Conservation (phyloP, 2,797 vertebrate genomes). For the Sphenopsis melanotis region DNA sequence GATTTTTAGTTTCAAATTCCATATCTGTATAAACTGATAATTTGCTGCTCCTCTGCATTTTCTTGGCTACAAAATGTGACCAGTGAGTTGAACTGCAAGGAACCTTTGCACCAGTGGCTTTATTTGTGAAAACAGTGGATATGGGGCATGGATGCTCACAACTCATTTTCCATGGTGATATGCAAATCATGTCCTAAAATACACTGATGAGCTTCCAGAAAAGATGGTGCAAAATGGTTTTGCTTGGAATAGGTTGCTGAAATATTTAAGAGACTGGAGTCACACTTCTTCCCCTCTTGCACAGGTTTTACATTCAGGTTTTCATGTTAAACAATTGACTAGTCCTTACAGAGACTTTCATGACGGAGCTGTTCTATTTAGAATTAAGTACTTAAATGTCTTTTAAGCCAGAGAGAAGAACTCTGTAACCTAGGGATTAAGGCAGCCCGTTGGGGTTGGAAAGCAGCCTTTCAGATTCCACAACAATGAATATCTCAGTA, state of each 20-base stretch:
- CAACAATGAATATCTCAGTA: neutral
- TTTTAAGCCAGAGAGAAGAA: neutral
- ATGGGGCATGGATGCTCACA: neutral
- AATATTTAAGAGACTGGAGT: neutral
- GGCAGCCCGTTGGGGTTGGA: neutral
- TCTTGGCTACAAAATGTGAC: neutral
- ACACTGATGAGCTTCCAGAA: neutral
- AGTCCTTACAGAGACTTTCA: neutral
- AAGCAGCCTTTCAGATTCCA: neutral
- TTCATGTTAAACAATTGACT: neutral
- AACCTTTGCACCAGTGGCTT: neutral
- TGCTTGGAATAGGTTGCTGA: neutral
- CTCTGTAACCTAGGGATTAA: neutral
- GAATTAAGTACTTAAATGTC: neutral
- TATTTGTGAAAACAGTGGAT: neutral
- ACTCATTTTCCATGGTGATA: neutral
- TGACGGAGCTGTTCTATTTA: neutral
- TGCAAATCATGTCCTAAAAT: neutral
- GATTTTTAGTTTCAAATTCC: neutral
- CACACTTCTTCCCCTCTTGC: neutral
- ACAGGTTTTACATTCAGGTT: neutral
- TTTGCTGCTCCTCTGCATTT: neutral
- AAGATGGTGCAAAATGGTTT: neutral
- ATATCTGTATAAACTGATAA: neutral
- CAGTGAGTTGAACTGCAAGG: neutral